A percentile compares a stretch with the other conserved stretches of the same genome.
Evolutionary conservation across 2,113 vertebrate species (phyloP).

Genomic region (Nicator chloris): DNA sequence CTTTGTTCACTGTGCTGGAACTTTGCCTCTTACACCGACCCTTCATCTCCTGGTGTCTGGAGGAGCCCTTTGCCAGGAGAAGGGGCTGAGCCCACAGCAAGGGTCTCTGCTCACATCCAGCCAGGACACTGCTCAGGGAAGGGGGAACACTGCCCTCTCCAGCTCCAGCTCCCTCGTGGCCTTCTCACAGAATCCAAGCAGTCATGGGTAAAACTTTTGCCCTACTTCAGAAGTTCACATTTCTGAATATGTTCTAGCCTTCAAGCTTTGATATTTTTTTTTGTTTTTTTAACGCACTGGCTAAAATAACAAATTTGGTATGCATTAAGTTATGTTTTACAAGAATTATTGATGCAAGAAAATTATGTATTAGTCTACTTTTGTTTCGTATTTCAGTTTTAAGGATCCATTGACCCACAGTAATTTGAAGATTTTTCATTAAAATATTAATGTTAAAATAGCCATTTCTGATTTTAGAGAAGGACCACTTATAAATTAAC

Average conservation of each 20-base stretch:
- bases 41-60: neutral
- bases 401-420: neutral
- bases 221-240: neutral
- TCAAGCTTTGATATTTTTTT: neutral
- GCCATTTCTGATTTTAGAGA: neutral
- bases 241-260: neutral
- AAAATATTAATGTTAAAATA: neutral
- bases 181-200: neutral
- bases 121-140: neutral
- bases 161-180: neutral
- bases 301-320: neutral
- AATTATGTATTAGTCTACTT: neutral
- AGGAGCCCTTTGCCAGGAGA: neutral
- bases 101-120: no score
- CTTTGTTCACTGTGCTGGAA: neutral
- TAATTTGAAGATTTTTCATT: neutral
- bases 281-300: neutral
- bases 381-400: neutral
- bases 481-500: neutral
- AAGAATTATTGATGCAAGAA: neutral
- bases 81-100: accelerated
- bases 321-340: neutral
- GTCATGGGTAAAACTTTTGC: neutral
- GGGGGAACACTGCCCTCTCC: neutral
- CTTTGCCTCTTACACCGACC: neutral